Conservation (phyloP, 2,797 vertebrate species). For the Aldrovandia affinis region DNA sequence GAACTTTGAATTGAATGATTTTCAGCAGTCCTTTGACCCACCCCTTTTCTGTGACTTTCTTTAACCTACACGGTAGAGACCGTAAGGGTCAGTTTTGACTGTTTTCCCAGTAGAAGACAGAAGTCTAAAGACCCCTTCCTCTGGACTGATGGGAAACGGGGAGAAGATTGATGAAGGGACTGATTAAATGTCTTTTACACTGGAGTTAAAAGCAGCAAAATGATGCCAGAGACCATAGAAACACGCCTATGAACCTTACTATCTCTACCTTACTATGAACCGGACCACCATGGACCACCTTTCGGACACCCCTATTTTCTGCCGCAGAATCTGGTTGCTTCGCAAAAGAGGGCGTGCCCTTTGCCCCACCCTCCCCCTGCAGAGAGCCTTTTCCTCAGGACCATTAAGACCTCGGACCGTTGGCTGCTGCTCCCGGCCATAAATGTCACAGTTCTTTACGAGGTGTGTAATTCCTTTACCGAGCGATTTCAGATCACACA, state of each 20-base stretch:
- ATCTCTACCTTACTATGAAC: no score
- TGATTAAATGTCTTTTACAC: no score
- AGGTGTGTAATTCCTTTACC: slow-evolving; percentile 1
- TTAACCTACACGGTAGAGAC: not conserved
- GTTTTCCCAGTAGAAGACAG: no score
- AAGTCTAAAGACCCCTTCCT: no score
- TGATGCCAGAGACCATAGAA: no score
- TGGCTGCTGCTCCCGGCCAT: not conserved
- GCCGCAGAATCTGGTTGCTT: not conserved
- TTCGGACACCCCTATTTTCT: not conserved
- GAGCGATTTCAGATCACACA: slow-evolving; percentile 19
- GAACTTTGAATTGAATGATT: not conserved
- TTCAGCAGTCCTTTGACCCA: not conserved
- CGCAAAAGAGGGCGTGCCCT: not conserved
- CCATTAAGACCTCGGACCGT: slow-evolving; percentile 2
- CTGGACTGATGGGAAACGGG: no score
- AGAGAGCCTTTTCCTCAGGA: not conserved
- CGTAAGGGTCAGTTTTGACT: not conserved
- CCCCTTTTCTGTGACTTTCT: not conserved
- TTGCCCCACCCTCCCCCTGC: not conserved
- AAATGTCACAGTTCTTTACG: slow-evolving; percentile 12
- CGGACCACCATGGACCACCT: not conserved
- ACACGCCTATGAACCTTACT: no score
- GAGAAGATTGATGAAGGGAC: no score
- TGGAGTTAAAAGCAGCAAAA: no score